Base-by-base conservation (phyloP, 2,888 invertebrate genomes). In the Seira sanloemensis region DNA sequence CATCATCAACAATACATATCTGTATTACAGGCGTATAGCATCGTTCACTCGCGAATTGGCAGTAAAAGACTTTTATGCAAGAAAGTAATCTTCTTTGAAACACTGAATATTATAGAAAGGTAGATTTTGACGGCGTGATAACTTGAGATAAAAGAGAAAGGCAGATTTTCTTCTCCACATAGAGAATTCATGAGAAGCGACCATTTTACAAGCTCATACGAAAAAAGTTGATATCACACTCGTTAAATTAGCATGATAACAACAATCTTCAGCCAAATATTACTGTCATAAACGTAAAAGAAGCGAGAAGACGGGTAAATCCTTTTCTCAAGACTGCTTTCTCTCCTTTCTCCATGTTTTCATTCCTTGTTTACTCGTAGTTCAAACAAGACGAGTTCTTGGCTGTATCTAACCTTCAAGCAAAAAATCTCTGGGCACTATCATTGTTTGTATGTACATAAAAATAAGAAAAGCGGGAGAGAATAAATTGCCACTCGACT, bases 181-280 rank as follows among this genome's bases (percentile, higher is more conserved):
- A 58, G 18, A 46, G 24, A 24, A 23, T 78, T 62, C 62, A 62
- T 62, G 62, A 62, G 62, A n/a, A 62, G 62, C 62, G 62, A 62
- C 62, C 62, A 25, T 37, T 78, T 19, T 58, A 25, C 25, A 66
- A 16, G 58, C 54, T 50, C 68, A 19, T 75, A 68, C 46, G 62
- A 75, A 69, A 26, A 80, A 82, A 82, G 81, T 82, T 82, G 81
- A 82, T 82, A 82, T 82, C 68, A 82, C 27, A 68, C 76, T 76
- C 81, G 81, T 82, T 82, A 82, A 82, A 82, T 82, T 82, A 82
- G 81, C 81, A 82, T 82, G 81, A 82, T 82, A 82, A 82, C 76
- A 76, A 82, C 81, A 82, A 82, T 82, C 76, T 76, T 76, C 76
- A 82, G 81, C 76, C 76, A 82, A 82, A 82, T 75, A 82, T 82